These are phyloP conservation scores for Sphinx pinastri DNA, from an alignment of 2,888 invertebrate genomes.

Conservation along the genomic window DNA sequence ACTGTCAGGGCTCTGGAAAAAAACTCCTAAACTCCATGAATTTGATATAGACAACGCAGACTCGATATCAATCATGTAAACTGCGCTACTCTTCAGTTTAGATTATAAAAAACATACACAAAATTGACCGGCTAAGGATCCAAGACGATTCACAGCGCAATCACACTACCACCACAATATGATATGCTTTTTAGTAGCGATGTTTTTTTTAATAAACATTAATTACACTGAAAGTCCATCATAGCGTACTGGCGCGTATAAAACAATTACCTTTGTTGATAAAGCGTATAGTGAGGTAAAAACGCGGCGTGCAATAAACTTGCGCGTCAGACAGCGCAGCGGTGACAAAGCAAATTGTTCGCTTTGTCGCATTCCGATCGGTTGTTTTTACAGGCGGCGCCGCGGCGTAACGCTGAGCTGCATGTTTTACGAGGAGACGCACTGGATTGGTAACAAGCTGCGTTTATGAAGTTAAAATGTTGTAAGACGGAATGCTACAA, in stretches of 20 bases:
- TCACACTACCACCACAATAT: no score
- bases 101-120: no score
- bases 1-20: no score
- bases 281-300: constrained; percentile 15
- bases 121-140: no score
- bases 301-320: constrained; percentile 24
- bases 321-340: constrained; percentile 37
- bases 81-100: no score
- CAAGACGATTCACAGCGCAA: no score
- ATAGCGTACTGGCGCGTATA: constrained; percentile 13
- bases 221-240: neutral
- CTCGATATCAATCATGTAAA: no score
- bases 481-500: no score
- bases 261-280: constrained; percentile 21
- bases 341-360: constrained; percentile 44
- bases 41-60: no score
- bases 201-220: neutral
- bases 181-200: no score
- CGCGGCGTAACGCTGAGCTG: constrained; percentile 17
- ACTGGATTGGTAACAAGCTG: constrained; percentile 28
- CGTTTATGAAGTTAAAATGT: neutral
- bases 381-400: constrained; percentile 39
- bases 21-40: no score
- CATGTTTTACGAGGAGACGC: constrained; percentile 30
- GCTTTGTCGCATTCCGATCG: constrained; percentile 45